Evolutionary conservation across 2,888 invertebrate genomes (phyloP), one percentile per base, ranked within the genome.

Genomic region (Spodoptera picta): DNA sequence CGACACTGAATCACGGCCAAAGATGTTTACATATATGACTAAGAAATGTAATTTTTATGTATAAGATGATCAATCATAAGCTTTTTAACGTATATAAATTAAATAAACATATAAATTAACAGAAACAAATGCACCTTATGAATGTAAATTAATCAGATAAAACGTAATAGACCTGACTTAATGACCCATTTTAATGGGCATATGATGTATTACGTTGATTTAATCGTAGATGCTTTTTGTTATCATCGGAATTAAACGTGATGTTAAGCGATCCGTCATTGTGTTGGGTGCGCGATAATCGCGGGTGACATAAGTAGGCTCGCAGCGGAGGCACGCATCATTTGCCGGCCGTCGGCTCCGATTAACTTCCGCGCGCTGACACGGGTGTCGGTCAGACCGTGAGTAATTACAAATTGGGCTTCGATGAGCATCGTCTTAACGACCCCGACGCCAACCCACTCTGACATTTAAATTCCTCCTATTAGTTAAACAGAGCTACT

Each of bases 281-380:
- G 83, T 83, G 77, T 83, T 85, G 60, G 77, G 81, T 75, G 82
- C 82, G 82, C 83, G 87, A 84, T 93, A 92, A 93, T 93, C 88
- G 87, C 83, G 75, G 80, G 81, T 81, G 93, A 93, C 94, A 87
- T 92, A 90, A 91, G 89, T 87, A 87, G 85, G 83, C 86, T 84
- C 84, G 82, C 82, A 80, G 86, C 80, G 87, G 87, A 80, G 82
- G 89, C 88, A 91, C 91, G 92, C 92, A 91, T 93, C 92, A 92
- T 91, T 92, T 91, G 89, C 87, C 88, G 87, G 79, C 85, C 88
- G 92, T 92, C 92, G 75, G 89, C 74, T 73, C 75, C 87, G 88
- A 91, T 92, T 90, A 92, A 79, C 85, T 84, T 77, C 82, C 83
- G 83, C 80, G 74, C 84, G 80, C 77, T 90, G 92, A 93, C 89